phyloP scores from a whole-genome alignment of 2,113 vertebrate genomes.

The Dermatemys mawii region DNA sequence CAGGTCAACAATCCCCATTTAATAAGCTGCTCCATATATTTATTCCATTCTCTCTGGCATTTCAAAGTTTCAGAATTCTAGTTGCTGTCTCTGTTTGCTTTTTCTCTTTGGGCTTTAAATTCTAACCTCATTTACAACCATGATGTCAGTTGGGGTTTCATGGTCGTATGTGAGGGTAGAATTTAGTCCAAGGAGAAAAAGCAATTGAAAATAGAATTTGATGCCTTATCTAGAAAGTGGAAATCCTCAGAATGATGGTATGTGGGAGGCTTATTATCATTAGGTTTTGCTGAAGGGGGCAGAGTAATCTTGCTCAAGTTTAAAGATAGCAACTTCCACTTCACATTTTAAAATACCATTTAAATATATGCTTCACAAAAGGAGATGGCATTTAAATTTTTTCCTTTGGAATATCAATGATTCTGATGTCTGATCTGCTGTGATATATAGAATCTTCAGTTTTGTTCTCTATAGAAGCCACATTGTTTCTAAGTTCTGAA shows the following conservation, averaged over 20 bases:
- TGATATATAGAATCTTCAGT: neutral
- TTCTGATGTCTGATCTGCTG: neutral
- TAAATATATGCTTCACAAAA: neutral
- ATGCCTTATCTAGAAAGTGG: neutral
- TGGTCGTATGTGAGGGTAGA: neutral
- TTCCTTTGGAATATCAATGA: neutral
- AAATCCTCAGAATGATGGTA: neutral
- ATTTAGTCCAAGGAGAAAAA: neutral
- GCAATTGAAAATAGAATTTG: neutral
- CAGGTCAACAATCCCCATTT: neutral
- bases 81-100: neutral
- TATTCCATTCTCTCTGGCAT: neutral
- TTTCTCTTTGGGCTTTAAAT: neutral
- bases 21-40: neutral
- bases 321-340: neutral
- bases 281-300: neutral
- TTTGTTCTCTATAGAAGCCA: conserved; percentile 10
- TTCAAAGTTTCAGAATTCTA: neutral
- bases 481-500: neutral
- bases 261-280: neutral
- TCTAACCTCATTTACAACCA: neutral
- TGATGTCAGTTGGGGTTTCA: neutral
- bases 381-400: neutral
- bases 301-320: neutral
- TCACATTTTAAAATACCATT: neutral